phyloP scores from a whole-genome alignment of 2,888 invertebrate genomes.

The Geotrupes spiniger region DNA sequence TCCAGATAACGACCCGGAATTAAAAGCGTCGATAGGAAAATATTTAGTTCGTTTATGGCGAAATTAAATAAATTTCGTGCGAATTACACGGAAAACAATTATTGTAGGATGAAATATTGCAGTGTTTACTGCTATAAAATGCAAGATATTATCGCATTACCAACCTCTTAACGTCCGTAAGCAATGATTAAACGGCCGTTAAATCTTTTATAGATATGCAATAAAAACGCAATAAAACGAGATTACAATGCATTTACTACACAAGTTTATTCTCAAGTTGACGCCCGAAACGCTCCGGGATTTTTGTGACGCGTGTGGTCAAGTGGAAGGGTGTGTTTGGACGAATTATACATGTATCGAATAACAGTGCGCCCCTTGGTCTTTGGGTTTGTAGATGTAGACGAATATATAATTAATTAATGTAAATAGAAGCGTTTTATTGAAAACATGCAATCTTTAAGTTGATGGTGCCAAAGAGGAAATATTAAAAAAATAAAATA shows the following conservation, averaged over 20 bases:
- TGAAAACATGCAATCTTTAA: too few species aligned
- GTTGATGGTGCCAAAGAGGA: too few species aligned
- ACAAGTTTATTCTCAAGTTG: conserved; percentile 3
- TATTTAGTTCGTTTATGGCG: too few species aligned
- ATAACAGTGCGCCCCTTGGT: conserved; percentile 2
- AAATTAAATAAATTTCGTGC: too few species aligned
- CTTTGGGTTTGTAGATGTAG: neutral
- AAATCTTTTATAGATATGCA: conserved; percentile 24
- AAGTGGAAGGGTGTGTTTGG: conserved; percentile 4
- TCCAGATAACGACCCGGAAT: too few species aligned
- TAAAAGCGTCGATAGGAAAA: too few species aligned
- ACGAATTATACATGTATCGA: neutral
- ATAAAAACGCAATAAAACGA: conserved; percentile 19
- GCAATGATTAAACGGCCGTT: conserved; percentile 26
- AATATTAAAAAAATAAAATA: too few species aligned
- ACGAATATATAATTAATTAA: neutral
- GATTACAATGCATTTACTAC: conserved; percentile 5
- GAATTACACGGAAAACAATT: too few species aligned
- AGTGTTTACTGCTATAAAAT: neutral
- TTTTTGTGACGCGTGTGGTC: conserved; percentile 2
- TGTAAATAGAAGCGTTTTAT: neutral
- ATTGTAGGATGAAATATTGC: too few species aligned
- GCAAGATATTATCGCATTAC: conserved; percentile 5
- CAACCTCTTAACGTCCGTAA: conserved; percentile 1
- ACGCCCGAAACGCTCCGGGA: conserved; percentile 1